phyloP scores from a whole-genome alignment of 1,140 invertebrate species.

The Dreissena polymorpha region DNA sequence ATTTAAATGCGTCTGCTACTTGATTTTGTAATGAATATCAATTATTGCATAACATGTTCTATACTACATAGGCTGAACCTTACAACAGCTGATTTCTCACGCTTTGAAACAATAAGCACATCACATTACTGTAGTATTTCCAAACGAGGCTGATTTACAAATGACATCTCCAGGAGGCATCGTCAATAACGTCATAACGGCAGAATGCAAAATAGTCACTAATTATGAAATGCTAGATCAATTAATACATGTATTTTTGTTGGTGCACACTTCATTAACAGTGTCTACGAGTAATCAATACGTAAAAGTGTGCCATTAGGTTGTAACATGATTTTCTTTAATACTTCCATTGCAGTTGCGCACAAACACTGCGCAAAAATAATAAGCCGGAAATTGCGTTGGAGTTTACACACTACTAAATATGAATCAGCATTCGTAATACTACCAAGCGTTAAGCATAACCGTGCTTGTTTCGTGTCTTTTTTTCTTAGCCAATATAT shows the following conservation, averaged over 20 bases:
- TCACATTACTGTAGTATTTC: slow-evolving; percentile 49
- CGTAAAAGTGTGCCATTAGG: slow-evolving; percentile 27
- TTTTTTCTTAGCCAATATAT: no score
- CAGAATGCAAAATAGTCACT: no score
- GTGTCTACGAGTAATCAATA: background rate
- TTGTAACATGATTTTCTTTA: slow-evolving; percentile 47
- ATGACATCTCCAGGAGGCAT: background rate
- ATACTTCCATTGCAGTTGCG: slow-evolving; percentile 54
- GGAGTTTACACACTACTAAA: slow-evolving; percentile 9
- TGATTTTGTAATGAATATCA: no score
- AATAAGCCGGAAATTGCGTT: slow-evolving; percentile 59
- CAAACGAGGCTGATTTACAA: slow-evolving; percentile 64
- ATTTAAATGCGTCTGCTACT: no score
- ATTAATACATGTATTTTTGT: no score
- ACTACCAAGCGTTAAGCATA: no score
- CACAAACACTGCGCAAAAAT: slow-evolving; percentile 56
- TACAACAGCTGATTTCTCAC: slow-evolving; percentile 45
- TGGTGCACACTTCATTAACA: no score
- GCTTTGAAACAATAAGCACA: slow-evolving; percentile 31
- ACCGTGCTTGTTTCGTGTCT: no score
- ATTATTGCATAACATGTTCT: background rate
- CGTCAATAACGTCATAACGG: no score
- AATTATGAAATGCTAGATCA: no score
- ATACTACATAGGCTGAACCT: background rate
- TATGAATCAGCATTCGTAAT: no score